Evolutionary conservation across 2,113 vertebrate genomes (phyloP).

Genomic region (Caloenas nicobarica): DNA sequence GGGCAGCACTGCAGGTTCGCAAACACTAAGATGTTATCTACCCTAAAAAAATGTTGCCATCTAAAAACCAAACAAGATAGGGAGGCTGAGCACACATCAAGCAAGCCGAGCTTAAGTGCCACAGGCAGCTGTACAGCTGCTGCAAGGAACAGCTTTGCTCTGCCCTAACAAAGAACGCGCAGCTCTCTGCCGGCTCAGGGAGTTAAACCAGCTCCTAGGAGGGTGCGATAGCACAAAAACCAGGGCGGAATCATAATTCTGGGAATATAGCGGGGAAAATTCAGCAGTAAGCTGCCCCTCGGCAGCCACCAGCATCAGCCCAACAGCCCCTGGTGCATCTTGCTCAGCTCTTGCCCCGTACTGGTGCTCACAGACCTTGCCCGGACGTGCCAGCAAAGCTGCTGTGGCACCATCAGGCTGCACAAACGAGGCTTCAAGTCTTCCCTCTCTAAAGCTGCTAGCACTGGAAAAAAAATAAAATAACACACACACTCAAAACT

Average conservation of each 20-base stretch:
- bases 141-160: not conserved
- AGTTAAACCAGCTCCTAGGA: fast-evolving
- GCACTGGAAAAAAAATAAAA: fast-evolving
- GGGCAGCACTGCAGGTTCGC: not conserved
- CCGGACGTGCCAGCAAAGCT: fast-evolving
- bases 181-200: not conserved
- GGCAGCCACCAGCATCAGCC: too few species aligned
- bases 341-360: too few species aligned
- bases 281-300: too few species aligned
- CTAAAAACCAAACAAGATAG: not conserved
- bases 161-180: too few species aligned
- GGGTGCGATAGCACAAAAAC: not conserved
- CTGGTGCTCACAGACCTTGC: too few species aligned
- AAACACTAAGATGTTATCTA: not conserved
- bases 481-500: too few species aligned
- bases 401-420: not conserved
- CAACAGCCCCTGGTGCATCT: too few species aligned
- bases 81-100: not conserved
- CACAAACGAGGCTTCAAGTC: fast-evolving
- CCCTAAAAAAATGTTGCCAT: not conserved
- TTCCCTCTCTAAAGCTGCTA: not conserved
- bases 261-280: too few species aligned
- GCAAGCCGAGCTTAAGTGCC: not conserved
- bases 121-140: not conserved
- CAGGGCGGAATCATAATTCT: too few species aligned